A percentile compares a stretch with the other conserved stretches of the same genome.
Conservation (phyloP, 2,797 vertebrate species). For the Heliangelus exortis region DNA sequence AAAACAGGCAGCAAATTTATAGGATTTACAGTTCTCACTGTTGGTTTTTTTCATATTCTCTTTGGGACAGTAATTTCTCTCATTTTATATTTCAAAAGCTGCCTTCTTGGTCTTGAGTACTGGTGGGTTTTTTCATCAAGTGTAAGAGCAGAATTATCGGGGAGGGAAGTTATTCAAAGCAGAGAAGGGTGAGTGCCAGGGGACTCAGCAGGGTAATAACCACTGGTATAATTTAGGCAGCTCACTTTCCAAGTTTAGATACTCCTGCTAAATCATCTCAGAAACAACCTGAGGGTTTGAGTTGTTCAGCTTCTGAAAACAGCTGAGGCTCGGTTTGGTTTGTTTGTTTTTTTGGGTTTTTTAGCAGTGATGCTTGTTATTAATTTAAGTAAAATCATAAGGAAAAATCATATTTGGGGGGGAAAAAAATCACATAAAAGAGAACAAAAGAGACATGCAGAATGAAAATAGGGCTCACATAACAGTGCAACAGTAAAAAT, state of each 20-base stretch:
- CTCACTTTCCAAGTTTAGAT: background rate
- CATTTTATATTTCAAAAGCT: conserved; percentile 15
- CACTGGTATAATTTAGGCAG: background rate
- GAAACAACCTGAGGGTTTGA: background rate
- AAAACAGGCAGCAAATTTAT: conserved; percentile 32
- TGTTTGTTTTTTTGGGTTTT: background rate
- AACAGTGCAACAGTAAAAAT: no score
- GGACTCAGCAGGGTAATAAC: background rate
- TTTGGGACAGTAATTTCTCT: conserved; percentile 32
- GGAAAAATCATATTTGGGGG: no score
- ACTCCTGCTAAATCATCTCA: background rate
- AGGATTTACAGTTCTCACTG: background rate
- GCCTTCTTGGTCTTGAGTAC: background rate
- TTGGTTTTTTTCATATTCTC: background rate
- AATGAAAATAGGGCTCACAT: no score
- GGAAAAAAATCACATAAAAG: no score
- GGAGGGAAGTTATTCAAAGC: background rate
- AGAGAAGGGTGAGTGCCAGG: background rate
- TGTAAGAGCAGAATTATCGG: background rate
- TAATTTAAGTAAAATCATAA: no score
- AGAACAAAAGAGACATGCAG: no score
- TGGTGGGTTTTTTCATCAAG: background rate
- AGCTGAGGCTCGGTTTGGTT: background rate
- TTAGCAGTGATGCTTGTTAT: no score
- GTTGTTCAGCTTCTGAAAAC: background rate